These are phyloP conservation scores for Drosophila incognita DNA, from an alignment of 2,888 invertebrate species.

Conservation along the genomic window DNA sequence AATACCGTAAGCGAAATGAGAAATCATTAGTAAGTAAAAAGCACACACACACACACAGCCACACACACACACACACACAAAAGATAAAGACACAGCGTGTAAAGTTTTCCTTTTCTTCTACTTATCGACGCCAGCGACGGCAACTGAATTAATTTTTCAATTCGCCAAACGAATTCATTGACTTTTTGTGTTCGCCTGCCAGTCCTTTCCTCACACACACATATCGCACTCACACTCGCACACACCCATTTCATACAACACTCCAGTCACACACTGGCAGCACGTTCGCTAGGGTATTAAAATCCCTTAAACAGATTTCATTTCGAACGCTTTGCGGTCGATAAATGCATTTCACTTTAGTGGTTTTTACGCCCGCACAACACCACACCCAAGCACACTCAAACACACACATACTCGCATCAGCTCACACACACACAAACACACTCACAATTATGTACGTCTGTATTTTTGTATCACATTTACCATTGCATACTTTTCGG, in stretches of 20 bases:
- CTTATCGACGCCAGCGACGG: conserved; percentile 77
- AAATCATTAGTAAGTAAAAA: conserved; percentile 80
- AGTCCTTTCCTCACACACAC: conserved; percentile 30
- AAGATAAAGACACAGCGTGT: conserved; percentile 73
- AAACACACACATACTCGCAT: conserved; percentile 5
- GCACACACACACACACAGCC: conserved; percentile 21
- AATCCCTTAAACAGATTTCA: conserved; percentile 83
- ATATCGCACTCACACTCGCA: conserved; percentile 14
- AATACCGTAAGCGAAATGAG: conserved; percentile 80
- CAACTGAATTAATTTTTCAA: conserved; percentile 83
- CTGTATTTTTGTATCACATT: conserved; percentile 60
- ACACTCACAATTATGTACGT: conserved; percentile 7
- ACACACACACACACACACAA: conserved; percentile 23
- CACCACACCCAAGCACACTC: conserved; percentile 37
- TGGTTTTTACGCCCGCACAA: conserved; percentile 69
- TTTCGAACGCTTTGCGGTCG: conserved; percentile 82
- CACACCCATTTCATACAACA: not conserved
- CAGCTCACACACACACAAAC: not conserved
- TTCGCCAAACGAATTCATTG: conserved; percentile 83
- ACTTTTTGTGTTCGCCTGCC: conserved; percentile 73
- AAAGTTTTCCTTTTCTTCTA: conserved; percentile 73
- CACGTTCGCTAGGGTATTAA: conserved; percentile 79
- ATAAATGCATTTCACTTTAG: conserved; percentile 82
- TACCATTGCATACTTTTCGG: conserved; percentile 73
- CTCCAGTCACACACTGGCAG: conserved; percentile 47